Conservation (phyloP, 2,113 vertebrate genomes). For the Recurvirostra avosetta region DNA sequence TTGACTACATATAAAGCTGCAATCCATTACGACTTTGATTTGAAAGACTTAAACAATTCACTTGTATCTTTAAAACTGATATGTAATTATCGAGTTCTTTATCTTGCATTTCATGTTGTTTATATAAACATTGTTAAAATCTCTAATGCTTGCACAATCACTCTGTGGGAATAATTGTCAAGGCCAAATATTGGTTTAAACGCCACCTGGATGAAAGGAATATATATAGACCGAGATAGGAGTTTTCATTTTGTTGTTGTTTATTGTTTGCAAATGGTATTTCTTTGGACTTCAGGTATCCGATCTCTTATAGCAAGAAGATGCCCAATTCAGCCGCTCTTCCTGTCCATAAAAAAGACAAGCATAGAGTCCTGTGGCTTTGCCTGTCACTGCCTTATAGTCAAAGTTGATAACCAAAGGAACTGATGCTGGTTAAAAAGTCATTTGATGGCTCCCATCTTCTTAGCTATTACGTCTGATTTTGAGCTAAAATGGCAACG, state of each 20-base stretch:
- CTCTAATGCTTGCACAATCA: conserved; percentile 33
- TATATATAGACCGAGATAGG: neutral
- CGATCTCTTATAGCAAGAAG: neutral
- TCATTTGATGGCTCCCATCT: neutral
- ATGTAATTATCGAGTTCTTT: conserved; percentile 64
- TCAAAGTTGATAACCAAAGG: neutral
- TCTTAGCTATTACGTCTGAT: neutral
- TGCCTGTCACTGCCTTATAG: neutral
- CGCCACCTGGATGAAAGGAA: conserved; percentile 36
- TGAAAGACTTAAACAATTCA: conserved; percentile 63
- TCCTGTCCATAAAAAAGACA: neutral
- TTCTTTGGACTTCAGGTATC: neutral
- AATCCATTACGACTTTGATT: conserved; percentile 67
- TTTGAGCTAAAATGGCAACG: neutral
- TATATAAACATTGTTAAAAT: conserved; percentile 63
- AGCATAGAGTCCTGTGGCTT: neutral
- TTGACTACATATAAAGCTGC: conserved; percentile 62
- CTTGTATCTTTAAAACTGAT: conserved; percentile 48
- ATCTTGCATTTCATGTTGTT: conserved; percentile 60
- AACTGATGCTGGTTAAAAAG: neutral
- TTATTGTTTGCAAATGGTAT: neutral
- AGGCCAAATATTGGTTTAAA: conserved; percentile 40
- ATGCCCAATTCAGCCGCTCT: neutral
- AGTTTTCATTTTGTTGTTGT: neutral
- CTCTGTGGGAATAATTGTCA: neutral